Conservation (phyloP, 2,888 invertebrate genomes). For the Dolichomitus sp. region DNA sequence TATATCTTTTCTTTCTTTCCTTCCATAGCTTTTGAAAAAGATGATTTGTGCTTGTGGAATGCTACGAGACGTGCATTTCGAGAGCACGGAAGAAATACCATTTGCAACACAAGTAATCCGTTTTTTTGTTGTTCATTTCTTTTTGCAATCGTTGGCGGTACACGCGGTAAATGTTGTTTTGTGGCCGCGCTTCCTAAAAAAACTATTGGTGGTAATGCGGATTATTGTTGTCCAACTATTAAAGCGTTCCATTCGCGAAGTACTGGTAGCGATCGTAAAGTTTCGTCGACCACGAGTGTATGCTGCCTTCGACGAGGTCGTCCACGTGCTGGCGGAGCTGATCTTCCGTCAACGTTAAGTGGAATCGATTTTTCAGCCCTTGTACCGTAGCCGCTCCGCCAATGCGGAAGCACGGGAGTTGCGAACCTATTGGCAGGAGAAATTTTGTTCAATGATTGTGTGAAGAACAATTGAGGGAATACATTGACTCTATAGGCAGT, state of each 20-base stretch:
- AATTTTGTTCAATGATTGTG: not conserved
- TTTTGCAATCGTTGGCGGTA: slow-evolving; percentile 7
- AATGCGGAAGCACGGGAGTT: slow-evolving; percentile 98
- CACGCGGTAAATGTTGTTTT: slow-evolving; percentile 22
- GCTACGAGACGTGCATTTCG: slow-evolving; percentile 73
- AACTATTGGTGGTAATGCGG: slow-evolving; percentile 37
- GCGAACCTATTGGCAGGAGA: slow-evolving; percentile 91
- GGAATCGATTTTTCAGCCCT: slow-evolving; percentile 97
- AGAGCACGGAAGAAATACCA: slow-evolving; percentile 73
- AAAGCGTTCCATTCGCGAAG: slow-evolving; percentile 98
- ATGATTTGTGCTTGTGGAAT: slow-evolving; percentile 79
- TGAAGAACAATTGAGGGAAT: no score
- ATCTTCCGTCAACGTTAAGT: slow-evolving; percentile 97
- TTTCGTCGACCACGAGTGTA: slow-evolving; percentile 98
- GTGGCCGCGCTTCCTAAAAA: slow-evolving; percentile 17
- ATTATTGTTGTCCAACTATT: slow-evolving; percentile 78
- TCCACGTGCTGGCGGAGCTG: slow-evolving; percentile 97
- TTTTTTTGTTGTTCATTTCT: slow-evolving; percentile 19
- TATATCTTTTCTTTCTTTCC: slow-evolving; percentile 15
- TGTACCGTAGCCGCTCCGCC: slow-evolving; percentile 97
- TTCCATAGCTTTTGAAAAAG: slow-evolving; percentile 52
- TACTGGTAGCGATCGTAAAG: slow-evolving; percentile 99
- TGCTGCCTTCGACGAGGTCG: slow-evolving; percentile 96
- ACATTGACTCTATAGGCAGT: no score
- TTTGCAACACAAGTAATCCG: slow-evolving; percentile 59